Evolutionary conservation across 2,797 vertebrate genomes (phyloP), one percentile per base, ranked within the genome.

Genomic region (Sebastolobus altivelis): DNA sequence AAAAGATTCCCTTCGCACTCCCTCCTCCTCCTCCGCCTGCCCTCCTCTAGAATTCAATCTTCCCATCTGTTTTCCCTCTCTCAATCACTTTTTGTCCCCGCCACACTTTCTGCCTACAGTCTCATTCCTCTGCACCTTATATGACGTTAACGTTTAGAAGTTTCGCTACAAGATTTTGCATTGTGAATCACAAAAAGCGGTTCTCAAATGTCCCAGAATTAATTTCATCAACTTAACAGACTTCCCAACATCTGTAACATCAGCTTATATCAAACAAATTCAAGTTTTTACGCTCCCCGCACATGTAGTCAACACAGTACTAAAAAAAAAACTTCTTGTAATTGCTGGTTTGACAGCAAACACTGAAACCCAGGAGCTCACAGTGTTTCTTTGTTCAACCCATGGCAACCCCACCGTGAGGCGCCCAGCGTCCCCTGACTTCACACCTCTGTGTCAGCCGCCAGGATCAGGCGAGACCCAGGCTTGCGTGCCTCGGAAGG

Each of bases 1-100:
- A 93, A 94, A 94, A 92, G 82, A 92, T 92, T 91, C 89, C 92
- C 87, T 87, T 84, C 49, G 35, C 87, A 82, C 88, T 62, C 80
- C 43, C 20, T 55, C 79, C 65, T 82, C 72, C 2, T 55, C 79
- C 65, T 82, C 72, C 2, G 56, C 63, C 52, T 72, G 65, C 77
- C 80, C 88, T 73, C 67, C 76, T 83, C 85, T 80, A 79, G 85
- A 92, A 93, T 93, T 89, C 95, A 95, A 94, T 96, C 87, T 94
- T 76, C 60, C 91, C 95, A 96, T 95, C 95, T 96, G 96, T 94
- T 96, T 96, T 96, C 91, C 83, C 88, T 95, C 91, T 93, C 90
- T 95, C 89, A 88, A 88, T 93, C 91, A 88, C 85, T 86, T 88
- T 86, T 75, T 81, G 72, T 90, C 81, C 82, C 71, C 75, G 83